Base-by-base conservation (phyloP, 2,888 invertebrate genomes). In the Empis stercorea region DNA sequence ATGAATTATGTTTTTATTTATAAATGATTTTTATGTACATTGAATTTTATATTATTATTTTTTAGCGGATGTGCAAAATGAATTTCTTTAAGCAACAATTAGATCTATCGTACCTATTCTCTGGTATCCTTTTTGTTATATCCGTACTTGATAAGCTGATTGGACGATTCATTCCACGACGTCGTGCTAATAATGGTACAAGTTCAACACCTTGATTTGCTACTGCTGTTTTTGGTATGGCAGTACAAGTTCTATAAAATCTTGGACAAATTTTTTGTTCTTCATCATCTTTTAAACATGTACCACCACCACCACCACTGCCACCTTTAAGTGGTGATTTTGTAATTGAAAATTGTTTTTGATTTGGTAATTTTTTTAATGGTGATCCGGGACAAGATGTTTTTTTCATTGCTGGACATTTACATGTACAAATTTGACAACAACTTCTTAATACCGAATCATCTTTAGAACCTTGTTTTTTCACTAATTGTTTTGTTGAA, bases 131-230 rank as follows among this genome's bases (percentile, higher is more conserved):
- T 54, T 71, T 72, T 3, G 75, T 75, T 32, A 75, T 71, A 58
- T 76, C 76, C 17, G 75, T 75, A 49, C 72, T 73, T 45, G 69
- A 73, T 51, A 78, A 65, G 52, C 73, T 73, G 53, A 75, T 72
- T 53, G 75, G 74, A 4, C 72, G 66, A 43, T 73, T 70, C 44
- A 73, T 71, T 46, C 74, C 73, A 49, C 82, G 72, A 55, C 81
- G 74, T 52, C 80, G 76, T 17, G 84, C 82, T 53, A 87, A 66
- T 44, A 87, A 68, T 3, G 86, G 83, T 47, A 86, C 87, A 59
- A 87, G 71, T 66, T 87, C 87, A 44, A 84, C 76, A 17, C 85
- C 86, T 16, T 80, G 80, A 7, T 78, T 80, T 51, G 74, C 61
- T n/a, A n/a, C n/a, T 51, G 74, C 59, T 15, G 44, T 27, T 9